Evolutionary conservation across 2,888 invertebrate genomes (phyloP).

Genomic region (Oeneis ivallda): DNA sequence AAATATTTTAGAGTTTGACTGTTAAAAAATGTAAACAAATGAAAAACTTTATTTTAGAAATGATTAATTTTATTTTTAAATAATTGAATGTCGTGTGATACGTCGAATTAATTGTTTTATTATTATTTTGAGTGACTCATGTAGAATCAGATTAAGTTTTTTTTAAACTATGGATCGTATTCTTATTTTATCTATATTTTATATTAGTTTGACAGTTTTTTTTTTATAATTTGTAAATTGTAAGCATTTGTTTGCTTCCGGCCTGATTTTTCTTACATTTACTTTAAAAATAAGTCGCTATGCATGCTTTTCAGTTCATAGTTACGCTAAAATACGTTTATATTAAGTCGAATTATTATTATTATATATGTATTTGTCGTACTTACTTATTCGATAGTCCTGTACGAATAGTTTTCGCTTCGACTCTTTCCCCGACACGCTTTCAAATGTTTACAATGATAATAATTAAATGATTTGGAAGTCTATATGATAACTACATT

Average conservation of each 20-base stretch:
- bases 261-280: slow-evolving; percentile 59
- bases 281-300: slow-evolving; percentile 63
- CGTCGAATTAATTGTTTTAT: slow-evolving; percentile 44
- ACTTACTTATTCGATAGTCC: slow-evolving; percentile 77
- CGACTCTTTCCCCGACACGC: slow-evolving; percentile 74
- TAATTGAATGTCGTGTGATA: slow-evolving; percentile 54
- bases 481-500: slow-evolving; percentile 58
- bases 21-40: slow-evolving; percentile 32
- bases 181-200: slow-evolving; percentile 46
- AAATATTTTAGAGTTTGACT: slow-evolving; percentile 26
- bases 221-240: slow-evolving; percentile 75
- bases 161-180: slow-evolving; percentile 42
- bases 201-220: slow-evolving; percentile 49
- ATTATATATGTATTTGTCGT: slow-evolving; percentile 76
- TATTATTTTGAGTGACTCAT: slow-evolving; percentile 51
- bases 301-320: slow-evolving; percentile 82
- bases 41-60: slow-evolving; percentile 29
- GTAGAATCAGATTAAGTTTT: slow-evolving; percentile 33
- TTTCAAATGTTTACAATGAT: slow-evolving; percentile 81
- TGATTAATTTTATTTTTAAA: slow-evolving; percentile 11
- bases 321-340: slow-evolving; percentile 68
- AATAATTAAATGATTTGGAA: slow-evolving; percentile 58
- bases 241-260: slow-evolving; percentile 81
- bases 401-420: slow-evolving; percentile 61
- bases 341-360: slow-evolving; percentile 52